Evolutionary conservation across 2,113 vertebrate species (phyloP).

Genomic region (Nycticebus coucang): DNA sequence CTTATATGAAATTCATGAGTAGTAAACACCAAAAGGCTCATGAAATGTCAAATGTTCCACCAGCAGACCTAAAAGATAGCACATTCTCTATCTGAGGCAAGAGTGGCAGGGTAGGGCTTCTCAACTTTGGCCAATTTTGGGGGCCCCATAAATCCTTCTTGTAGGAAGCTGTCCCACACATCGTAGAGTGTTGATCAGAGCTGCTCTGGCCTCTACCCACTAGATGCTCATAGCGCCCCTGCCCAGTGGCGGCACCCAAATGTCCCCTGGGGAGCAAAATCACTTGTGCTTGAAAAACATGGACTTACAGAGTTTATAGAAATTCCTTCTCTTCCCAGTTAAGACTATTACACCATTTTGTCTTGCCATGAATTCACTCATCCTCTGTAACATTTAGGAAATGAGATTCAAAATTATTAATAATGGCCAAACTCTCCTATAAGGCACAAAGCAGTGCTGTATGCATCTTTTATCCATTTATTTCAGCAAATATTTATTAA

Average conservation of each 20-base stretch:
- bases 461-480: neutral
- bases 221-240: neutral
- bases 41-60: neutral
- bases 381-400: neutral
- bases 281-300: neutral
- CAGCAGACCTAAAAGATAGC: neutral
- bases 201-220: neutral
- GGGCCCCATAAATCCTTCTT: neutral
- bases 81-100: neutral
- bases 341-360: neutral
- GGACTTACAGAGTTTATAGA: neutral
- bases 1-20: neutral
- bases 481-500: neutral
- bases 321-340: neutral
- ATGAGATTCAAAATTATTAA: neutral
- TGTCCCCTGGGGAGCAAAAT: neutral
- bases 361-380: neutral
- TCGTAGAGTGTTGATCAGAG: neutral
- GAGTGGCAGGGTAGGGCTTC: neutral
- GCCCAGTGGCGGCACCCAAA: neutral
- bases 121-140: neutral
- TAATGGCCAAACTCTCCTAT: neutral
- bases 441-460: neutral
- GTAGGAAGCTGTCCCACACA: neutral
- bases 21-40: neutral